Evolutionary conservation across 2,113 vertebrate species (phyloP).

Genomic region (Zosterops japonicus): DNA sequence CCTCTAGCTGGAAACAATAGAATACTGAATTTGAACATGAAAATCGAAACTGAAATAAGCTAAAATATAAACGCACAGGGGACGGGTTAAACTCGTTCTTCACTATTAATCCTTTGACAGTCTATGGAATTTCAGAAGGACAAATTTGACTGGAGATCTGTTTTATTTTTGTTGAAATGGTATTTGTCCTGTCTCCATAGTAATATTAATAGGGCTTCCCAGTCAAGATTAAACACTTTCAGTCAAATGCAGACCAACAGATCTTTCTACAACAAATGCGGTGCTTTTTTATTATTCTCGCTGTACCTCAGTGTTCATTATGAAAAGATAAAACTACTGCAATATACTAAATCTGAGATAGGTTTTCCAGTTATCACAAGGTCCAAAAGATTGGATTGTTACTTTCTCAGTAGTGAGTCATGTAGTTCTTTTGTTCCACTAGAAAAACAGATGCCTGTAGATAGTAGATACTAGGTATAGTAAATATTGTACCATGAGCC

Average conservation of each 20-base stretch:
- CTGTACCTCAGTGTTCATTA: slow-evolving; percentile 70
- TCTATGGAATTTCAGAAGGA: neutral
- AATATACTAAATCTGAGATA: slow-evolving; percentile 65
- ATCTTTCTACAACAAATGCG: slow-evolving; percentile 68
- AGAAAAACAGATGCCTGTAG: slow-evolving; percentile 69
- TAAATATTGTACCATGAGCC: slow-evolving; percentile 72
- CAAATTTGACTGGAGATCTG: slow-evolving; percentile 43
- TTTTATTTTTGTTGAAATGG: slow-evolving; percentile 14
- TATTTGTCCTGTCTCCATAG: neutral
- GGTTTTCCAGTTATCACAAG: slow-evolving; percentile 55
- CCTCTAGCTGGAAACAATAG: neutral
- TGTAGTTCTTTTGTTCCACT: slow-evolving; percentile 71
- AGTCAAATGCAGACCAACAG: slow-evolving; percentile 60
- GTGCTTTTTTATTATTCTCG: slow-evolving; percentile 73
- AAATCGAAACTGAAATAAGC: neutral
- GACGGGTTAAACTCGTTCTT: neutral
- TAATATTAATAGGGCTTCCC: slow-evolving; percentile 58
- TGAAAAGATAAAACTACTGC: slow-evolving; percentile 41
- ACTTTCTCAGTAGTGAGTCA: slow-evolving; percentile 70
- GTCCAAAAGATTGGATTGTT: slow-evolving; percentile 69
- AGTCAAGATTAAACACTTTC: slow-evolving; percentile 76
- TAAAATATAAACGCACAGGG: neutral
- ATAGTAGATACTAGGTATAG: slow-evolving; percentile 67
- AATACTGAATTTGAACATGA: neutral
- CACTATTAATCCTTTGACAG: neutral